These are phyloP conservation scores for Paratrypauchen microcephalus DNA, from an alignment of 2,797 vertebrate species.

Conservation along the genomic window DNA sequence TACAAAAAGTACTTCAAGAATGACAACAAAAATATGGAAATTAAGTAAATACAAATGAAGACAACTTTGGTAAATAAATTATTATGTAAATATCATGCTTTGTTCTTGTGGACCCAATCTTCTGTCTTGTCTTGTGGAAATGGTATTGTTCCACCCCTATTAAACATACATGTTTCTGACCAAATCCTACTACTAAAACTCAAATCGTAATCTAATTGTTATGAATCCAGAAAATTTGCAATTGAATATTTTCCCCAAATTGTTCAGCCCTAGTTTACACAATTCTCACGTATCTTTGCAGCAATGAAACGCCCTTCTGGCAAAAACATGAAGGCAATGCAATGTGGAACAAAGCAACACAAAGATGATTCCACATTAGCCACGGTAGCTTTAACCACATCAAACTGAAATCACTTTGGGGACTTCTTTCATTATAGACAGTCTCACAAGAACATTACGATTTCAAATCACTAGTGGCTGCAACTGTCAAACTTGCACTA, in stretches of 20 bases:
- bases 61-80: no score
- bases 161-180: background rate
- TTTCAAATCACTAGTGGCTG: conserved; percentile 28
- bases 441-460: conserved; percentile 22
- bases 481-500: conserved; percentile 10
- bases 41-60: no score
- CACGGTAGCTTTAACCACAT: conserved; percentile 19
- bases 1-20: no score
- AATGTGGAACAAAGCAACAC: conserved; percentile 20
- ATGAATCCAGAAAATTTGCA: background rate
- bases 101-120: no score
- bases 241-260: background rate
- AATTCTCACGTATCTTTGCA: conserved; percentile 5
- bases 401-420: conserved; percentile 21
- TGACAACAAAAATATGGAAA: no score
- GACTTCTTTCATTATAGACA: conserved; percentile 25
- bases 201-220: background rate
- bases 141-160: no score
- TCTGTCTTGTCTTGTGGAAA: no score
- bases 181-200: background rate
- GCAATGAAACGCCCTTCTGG: no score
- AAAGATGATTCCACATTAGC: conserved; percentile 31
- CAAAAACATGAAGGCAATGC: conserved; percentile 10
- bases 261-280: background rate
- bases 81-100: no score